A percentile compares a stretch with the other conserved stretches of the same genome.
Conservation (phyloP, 2,888 invertebrate genomes). For the Melanargia galathea region DNA sequence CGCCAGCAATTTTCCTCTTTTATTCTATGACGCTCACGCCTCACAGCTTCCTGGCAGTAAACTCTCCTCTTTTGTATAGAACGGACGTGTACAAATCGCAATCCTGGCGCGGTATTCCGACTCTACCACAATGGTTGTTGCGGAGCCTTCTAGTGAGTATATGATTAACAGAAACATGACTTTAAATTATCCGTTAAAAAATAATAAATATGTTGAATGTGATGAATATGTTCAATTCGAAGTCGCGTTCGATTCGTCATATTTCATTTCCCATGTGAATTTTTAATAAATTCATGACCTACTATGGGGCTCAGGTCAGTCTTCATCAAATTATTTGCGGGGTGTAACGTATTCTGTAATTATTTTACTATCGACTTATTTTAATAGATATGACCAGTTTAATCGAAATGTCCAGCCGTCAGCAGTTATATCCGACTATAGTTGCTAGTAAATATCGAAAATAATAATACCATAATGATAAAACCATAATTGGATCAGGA, state of each 20-base stretch:
- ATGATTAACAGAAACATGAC: constrained; percentile 9
- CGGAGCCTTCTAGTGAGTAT: constrained; percentile 52
- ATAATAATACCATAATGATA: constrained; percentile 1
- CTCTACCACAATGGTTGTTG: constrained; percentile 57
- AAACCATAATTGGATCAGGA: not conserved
- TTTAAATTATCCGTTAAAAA: not conserved
- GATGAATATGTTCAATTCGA: constrained; percentile 19
- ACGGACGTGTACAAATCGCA: constrained; percentile 46
- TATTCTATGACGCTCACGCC: constrained; percentile 41
- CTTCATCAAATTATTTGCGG: constrained; percentile 46
- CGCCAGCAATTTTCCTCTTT: constrained; percentile 31
- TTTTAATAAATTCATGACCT: constrained; percentile 48
- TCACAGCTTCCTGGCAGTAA: constrained; percentile 46
- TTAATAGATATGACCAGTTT: constrained; percentile 48
- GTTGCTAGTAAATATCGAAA: constrained; percentile 35
- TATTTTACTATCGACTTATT: constrained; percentile 29
- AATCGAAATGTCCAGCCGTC: constrained; percentile 72
- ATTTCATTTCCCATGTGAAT: constrained; percentile 63
- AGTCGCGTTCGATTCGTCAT: constrained; percentile 38
- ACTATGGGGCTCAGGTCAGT: constrained; percentile 35
- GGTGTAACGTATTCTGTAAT: constrained; percentile 44
- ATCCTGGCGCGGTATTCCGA: constrained; percentile 58
- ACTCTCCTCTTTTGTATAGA: constrained; percentile 38
- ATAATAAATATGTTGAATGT: not conserved
- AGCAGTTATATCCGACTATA: constrained; percentile 67